Evolutionary conservation across 1,140 invertebrate genomes (phyloP), one percentile per base, ranked within the genome.

Genomic region (Apis florea): DNA sequence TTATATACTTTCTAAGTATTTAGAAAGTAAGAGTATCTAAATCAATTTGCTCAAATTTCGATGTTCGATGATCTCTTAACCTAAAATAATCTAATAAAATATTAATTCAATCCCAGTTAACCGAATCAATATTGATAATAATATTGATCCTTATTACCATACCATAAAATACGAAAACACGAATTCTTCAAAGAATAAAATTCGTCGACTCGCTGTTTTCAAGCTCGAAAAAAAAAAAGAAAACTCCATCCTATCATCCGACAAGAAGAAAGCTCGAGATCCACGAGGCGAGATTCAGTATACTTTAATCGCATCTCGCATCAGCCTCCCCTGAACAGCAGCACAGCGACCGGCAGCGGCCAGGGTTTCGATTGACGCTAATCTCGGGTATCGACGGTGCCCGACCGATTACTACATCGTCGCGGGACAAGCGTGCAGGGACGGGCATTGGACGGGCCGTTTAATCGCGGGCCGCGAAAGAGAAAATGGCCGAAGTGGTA

Each of bases 401-500:
- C 73, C 31, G 19, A 15, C 3, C 67, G 67, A 26, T 54, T 54
- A 15, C n/a, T 70, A 53, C 49, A 24, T 51, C 47, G 49, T 70
- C 51, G 24, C 19, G 15, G 12, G 47, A 68, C 26, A 19, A 13
- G 67, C 61, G 21, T 21, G 56, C 13, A 74, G 53, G 59, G 58
- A 69, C 47, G 72, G 64, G 74, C 31, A 40, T 72, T 86, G 82
- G 86, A 81, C n/a, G 78, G 76, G 84, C 69, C 77, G 82, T 87
- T 87, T 87, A 87, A 87, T 87, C 85, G 82, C 13, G 47, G 63
- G 58, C 83, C 58, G 66, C 21, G 68, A 85, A 83, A 66, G 79
- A 63, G 79, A 85, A 85, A 79, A 87, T 88, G 75, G 63, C 40
- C 72, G 73, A 83, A 83, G 86, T 88, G 86, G 80, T 85, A 88